phyloP scores from a whole-genome alignment of 2,113 vertebrate genomes.

The Nestor notabilis region DNA sequence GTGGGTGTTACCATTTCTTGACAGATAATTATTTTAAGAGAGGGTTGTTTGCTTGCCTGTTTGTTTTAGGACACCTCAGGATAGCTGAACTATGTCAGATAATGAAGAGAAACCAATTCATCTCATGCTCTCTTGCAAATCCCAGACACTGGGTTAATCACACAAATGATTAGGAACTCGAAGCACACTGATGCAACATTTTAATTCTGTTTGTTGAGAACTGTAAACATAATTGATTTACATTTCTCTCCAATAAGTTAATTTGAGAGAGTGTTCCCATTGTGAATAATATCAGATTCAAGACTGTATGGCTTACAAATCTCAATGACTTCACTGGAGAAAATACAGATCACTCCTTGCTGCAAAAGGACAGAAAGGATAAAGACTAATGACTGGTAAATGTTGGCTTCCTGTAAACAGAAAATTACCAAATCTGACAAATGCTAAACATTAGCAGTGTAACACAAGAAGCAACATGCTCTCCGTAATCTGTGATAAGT shows the following conservation, averaged over 20 bases:
- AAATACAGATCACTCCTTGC: constrained; percentile 58
- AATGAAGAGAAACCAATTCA: constrained; percentile 53
- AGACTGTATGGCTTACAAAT: constrained; percentile 6
- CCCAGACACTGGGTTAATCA: constrained; percentile 51
- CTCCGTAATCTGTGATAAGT: constrained; percentile 2
- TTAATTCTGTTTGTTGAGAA: constrained; percentile 69
- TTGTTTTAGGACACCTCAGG: background rate
- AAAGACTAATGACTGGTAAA: constrained; percentile 52
- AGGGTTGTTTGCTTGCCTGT: background rate
- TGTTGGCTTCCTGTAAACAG: constrained; percentile 61
- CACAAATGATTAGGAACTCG: constrained; percentile 34
- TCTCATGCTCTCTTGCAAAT: constrained; percentile 32
- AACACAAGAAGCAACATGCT: constrained; percentile 1
- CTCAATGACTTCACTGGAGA: constrained; percentile 48
- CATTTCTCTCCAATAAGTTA: constrained; percentile 60
- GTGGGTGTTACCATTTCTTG: background rate
- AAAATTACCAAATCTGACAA: constrained; percentile 50
- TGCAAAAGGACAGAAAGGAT: constrained; percentile 39
- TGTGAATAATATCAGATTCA: constrained; percentile 31
- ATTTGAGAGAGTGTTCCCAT: constrained; percentile 57
- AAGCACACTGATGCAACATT: constrained; percentile 56
- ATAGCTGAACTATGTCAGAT: background rate
- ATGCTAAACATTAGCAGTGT: constrained; percentile 25
- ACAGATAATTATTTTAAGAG: background rate
- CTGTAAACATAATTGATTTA: constrained; percentile 70